phyloP scores from a whole-genome alignment of 2,113 vertebrate genomes.

The Tenrec ecaudatus region DNA sequence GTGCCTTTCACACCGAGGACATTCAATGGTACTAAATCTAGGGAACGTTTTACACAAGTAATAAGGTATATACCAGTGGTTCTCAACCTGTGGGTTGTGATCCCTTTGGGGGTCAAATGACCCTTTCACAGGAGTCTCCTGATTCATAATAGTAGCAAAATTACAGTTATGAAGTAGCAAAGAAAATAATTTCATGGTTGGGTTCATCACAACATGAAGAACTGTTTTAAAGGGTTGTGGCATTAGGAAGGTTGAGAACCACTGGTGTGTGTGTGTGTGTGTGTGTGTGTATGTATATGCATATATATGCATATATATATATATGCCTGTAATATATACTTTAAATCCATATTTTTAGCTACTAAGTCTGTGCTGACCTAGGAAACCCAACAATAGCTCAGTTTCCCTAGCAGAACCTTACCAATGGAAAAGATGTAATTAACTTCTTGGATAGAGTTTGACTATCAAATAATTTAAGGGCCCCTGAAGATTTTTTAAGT shows the following conservation, averaged over 20 bases:
- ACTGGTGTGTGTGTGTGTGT: too few species aligned
- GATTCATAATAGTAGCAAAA: too few species aligned
- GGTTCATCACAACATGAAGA: too few species aligned
- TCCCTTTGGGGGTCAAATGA: too few species aligned
- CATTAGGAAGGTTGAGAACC: too few species aligned
- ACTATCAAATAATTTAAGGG: not conserved
- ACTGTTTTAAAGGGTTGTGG: too few species aligned
- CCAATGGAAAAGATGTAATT: not conserved
- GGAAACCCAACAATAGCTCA: not conserved
- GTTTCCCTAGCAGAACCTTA: not conserved
- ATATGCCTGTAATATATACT: not conserved
- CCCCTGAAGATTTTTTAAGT: constrained; percentile 63
- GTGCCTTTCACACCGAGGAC: not conserved
- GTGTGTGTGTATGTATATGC: too few species aligned
- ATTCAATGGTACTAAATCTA: not conserved
- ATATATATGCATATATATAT: not conserved
- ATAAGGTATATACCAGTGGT: not conserved
- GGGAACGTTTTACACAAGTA: not conserved
- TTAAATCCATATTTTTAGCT: not conserved
- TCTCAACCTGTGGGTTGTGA: too few species aligned
- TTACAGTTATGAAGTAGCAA: too few species aligned
- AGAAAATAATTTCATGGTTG: too few species aligned
- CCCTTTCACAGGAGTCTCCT: too few species aligned
- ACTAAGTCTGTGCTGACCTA: not conserved
- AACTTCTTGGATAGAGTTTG: constrained; percentile 52